Evolutionary conservation across 2,888 invertebrate species (phyloP).

Genomic region (Cryptops parisi): DNA sequence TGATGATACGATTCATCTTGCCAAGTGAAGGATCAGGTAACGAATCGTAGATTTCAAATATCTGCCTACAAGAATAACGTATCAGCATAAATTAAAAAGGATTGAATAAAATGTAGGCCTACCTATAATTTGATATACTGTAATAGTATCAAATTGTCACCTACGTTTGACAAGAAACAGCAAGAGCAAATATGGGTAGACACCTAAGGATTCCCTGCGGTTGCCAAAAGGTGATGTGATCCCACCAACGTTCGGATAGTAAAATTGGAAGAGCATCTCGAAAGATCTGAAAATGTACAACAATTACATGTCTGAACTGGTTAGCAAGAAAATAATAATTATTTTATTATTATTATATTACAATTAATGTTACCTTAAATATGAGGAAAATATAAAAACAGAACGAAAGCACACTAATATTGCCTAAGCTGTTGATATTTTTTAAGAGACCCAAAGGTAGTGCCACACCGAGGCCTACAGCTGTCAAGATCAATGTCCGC

Average conservation of each 20-base stretch:
- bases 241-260: slow-evolving; percentile 52
- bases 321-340: too few species aligned
- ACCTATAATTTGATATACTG: slow-evolving; percentile 6
- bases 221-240: slow-evolving; percentile 54
- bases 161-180: slow-evolving; percentile 90
- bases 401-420: slow-evolving; percentile 76
- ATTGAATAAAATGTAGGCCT: not conserved
- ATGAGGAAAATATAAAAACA: slow-evolving; percentile 81
- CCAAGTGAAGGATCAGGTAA: slow-evolving; percentile 73
- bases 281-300: slow-evolving; percentile 45
- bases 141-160: slow-evolving; percentile 26
- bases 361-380: slow-evolving; percentile 43
- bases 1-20: slow-evolving; percentile 74
- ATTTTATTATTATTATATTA: not conserved
- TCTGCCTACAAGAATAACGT: slow-evolving; percentile 44
- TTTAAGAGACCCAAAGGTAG: slow-evolving; percentile 74
- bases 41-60: slow-evolving; percentile 85
- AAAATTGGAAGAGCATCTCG: slow-evolving; percentile 61
- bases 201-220: slow-evolving; percentile 77
- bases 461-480: slow-evolving; percentile 46
- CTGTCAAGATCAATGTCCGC: slow-evolving; percentile 19
- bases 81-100: slow-evolving; percentile 1
- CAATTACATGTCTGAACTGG: not conserved
- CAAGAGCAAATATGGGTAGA: slow-evolving; percentile 92
- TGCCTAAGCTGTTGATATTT: slow-evolving; percentile 77